These are phyloP conservation scores for Bellardia pandia DNA, from an alignment of 2,888 invertebrate species.

Conservation along the genomic window DNA sequence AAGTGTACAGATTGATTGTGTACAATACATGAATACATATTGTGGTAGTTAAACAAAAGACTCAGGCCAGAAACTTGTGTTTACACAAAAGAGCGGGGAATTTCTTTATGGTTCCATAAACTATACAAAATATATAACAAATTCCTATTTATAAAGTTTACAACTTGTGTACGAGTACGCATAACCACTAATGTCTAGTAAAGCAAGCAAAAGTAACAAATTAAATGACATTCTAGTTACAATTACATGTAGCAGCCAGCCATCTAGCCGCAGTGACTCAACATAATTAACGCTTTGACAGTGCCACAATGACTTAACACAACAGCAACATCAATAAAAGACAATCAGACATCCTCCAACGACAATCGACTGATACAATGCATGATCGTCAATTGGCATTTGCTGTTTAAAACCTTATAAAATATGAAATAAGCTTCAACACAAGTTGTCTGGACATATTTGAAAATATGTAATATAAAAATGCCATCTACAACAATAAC, in stretches of 20 bases:
- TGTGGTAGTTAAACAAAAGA: slow-evolving; percentile 42
- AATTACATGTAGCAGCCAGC: slow-evolving; percentile 56
- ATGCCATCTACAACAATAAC: slow-evolving; percentile 33
- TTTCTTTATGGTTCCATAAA: slow-evolving; percentile 52
- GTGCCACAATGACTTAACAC: slow-evolving; percentile 51
- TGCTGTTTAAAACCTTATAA: slow-evolving; percentile 48
- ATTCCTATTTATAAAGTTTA: slow-evolving; percentile 38
- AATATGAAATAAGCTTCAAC: slow-evolving; percentile 57
- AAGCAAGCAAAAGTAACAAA: slow-evolving; percentile 71
- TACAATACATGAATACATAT: neutral
- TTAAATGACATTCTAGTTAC: slow-evolving; percentile 74
- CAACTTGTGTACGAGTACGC: slow-evolving; percentile 11
- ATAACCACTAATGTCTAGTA: slow-evolving; percentile 20
- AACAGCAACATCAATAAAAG: neutral
- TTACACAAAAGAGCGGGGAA: slow-evolving; percentile 16
- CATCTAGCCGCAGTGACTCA: slow-evolving; percentile 69
- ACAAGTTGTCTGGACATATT: slow-evolving; percentile 55
- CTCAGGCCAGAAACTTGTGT: slow-evolving; percentile 29
- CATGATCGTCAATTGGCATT: slow-evolving; percentile 62
- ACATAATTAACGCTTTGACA: slow-evolving; percentile 78
- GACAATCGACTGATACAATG: slow-evolving; percentile 29
- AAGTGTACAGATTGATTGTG: neutral
- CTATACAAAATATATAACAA: slow-evolving; percentile 58
- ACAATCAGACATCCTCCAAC: slow-evolving; percentile 48
- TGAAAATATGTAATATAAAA: slow-evolving; percentile 44